Base-by-base conservation (phyloP, 2,113 vertebrate genomes). In the Machaerirhynchus nigripectus region DNA sequence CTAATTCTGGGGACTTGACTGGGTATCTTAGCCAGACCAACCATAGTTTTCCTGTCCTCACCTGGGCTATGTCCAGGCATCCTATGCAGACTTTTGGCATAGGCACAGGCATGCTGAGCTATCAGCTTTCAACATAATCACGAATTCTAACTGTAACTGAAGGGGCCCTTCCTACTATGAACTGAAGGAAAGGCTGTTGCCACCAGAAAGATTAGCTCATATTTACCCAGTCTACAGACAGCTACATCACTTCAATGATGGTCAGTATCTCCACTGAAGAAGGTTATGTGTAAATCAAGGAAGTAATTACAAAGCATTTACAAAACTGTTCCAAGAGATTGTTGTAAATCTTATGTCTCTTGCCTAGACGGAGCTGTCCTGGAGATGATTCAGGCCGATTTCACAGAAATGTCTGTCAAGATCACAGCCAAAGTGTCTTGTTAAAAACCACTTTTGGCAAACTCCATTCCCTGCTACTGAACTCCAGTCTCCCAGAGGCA, bases 341-440 rank as follows among this genome's bases (percentile, higher is more conserved):
- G 60, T 71, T 92, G 52, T 78, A 91, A 84, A 89, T 97, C 44
- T 78, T 89, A 26, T 1, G 2, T 59, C 56, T 92, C 60, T 89
- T 78, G 73, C 69, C 49, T 78, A 75, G 93, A 75, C n/a, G 78
- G 86, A 87, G 44, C 40, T 75, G 37, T 75, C 56, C 47, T 92
- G 76, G 73, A 89, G 91, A 89, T 75, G 64, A 93, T 67, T 95
- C 93, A 92, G 56, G 56, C 68, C 1, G 0, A 52, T 92, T 90
- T 70, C 68, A 93, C 74, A 84, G 71, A 88, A 80, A 70, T 31
- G 64, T 35, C 68, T 92, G 64, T 87, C 94, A 86, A 95, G 63
- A 84, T 86, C 80, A 81, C 90, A 95, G 91, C 86, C 89, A 92
- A 90, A 89, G 19, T 35, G 56, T 47, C 44, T 92, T 92, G 71